Base-by-base conservation (phyloP, 2,113 vertebrate species). In the Holacanthus passer region DNA sequence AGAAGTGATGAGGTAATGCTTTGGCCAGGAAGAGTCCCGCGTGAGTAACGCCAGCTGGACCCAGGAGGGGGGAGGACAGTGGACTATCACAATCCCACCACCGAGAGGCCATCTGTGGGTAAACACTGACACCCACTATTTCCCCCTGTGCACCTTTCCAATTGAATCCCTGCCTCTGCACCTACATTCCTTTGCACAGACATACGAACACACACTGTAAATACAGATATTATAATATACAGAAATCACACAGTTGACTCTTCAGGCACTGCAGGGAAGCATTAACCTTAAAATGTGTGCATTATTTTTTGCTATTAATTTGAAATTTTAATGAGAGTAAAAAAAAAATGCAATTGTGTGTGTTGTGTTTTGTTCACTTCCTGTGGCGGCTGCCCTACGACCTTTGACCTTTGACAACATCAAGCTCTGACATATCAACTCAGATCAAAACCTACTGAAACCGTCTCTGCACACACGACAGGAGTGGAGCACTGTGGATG, bases 71-170 rank as follows among this genome's bases (percentile, higher is more conserved):
- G 69, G 58, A 79, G 84, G 39, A 59, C 77, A 66, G 77, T 52
- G 65, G 84, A 85, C 82, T 37, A 69, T 77, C 86, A 78, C 86
- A 45, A 27, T 84, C 85, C 81, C 86, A 86, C 91, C 79, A 67
- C 87, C 31, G 89, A 86, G 92, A 88, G 45, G 85, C 92, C 92
- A 93, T 94, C 94, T 94, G 93, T 86, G 75, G 82, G 82, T 82
- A 88, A 83, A 87, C 65, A 86, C 59, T 67, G n/a, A n/a, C n/a
- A n/a, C 59, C 73, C 71, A 52, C 71, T 47, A 31, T 29, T 39
- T 29, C 53, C 47, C 32, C 32, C 50, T n/a, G 45, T 63, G 10
- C 56, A 66, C 35, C 62, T 76, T 68, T 84, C 63, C 75, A 78
- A 55, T 73, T 74, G 13, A 45, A 81, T 78, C 60, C 55, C 32